Percentiles rank a stretch among this genome's conserved stretches.
Conservation (phyloP, 2,113 vertebrate genomes). For the Percina caprodes region DNA sequence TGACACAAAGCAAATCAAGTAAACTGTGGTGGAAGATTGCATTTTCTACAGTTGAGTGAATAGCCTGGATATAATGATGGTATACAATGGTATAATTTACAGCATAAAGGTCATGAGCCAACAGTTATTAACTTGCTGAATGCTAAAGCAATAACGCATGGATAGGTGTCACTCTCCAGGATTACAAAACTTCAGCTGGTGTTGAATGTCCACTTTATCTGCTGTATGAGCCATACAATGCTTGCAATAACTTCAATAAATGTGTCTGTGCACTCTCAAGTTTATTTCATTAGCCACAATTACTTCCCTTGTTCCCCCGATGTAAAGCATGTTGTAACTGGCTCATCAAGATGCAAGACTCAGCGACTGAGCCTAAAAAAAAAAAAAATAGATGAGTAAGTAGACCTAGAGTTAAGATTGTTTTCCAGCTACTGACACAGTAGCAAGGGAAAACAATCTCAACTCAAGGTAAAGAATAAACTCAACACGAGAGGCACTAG, state of each 20-base stretch:
- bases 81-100: neutral
- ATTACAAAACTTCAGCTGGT: neutral
- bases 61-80: neutral
- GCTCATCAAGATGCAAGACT: neutral
- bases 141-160: neutral
- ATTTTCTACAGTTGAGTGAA: conserved; percentile 41
- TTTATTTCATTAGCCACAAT: neutral
- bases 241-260: neutral
- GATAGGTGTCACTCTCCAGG: neutral
- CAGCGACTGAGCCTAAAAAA: no score
- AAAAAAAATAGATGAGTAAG: no score
- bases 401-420: neutral
- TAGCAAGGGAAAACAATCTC: no score
- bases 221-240: no score
- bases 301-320: neutral
- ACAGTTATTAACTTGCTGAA: neutral
- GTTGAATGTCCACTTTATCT: neutral
- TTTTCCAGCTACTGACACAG: neutral
- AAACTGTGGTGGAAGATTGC: conserved; percentile 37
- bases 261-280: neutral
- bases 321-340: neutral
- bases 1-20: conserved; percentile 53
- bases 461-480: neutral
- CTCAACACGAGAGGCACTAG: neutral
- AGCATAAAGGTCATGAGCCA: neutral